Percentiles rank a stretch among this genome's conserved stretches.
These are phyloP conservation scores for Neoascia interrupta DNA, from an alignment of 2,888 invertebrate genomes.

Conservation along the genomic window DNA sequence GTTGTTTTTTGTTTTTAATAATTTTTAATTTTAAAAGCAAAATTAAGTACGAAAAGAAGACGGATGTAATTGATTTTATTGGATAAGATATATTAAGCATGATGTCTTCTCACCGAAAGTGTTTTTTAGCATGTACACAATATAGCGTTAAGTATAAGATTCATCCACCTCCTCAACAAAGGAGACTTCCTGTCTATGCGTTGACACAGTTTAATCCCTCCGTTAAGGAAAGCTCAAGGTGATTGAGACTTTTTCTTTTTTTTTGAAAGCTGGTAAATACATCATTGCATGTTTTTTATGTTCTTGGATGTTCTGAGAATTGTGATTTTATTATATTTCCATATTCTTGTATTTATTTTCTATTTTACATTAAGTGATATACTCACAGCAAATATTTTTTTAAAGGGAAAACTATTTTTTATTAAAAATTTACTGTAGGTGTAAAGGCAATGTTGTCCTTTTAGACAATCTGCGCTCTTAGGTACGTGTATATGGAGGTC, in stretches of 20 bases:
- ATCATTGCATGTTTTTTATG: no score
- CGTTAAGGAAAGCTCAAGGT: no score
- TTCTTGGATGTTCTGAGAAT: no score
- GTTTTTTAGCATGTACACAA: constrained; percentile 32
- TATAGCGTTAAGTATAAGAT: constrained; percentile 3
- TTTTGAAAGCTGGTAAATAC: no score
- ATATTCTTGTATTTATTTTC: no score
- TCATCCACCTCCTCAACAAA: not conserved
- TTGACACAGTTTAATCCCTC: no score
- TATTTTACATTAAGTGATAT: no score
- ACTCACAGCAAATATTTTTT: no score
- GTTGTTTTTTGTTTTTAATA: constrained; percentile 36
- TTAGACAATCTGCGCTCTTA: constrained; percentile 57
- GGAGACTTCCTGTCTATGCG: no score
- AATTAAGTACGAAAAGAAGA: constrained; percentile 4
- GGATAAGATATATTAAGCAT: constrained; percentile 28
- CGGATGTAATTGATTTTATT: not conserved
- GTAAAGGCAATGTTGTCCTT: constrained; percentile 55
- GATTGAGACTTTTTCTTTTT: no score
- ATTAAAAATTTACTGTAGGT: constrained; percentile 64
- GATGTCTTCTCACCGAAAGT: constrained; percentile 51
- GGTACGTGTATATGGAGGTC: constrained; percentile 38
- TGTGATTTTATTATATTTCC: constrained; percentile 23
- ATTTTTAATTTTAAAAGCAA: constrained; percentile 10
- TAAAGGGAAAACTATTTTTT: constrained; percentile 55